Conservation (phyloP, 2,113 vertebrate species). For the Connochaetes taurinus region DNA sequence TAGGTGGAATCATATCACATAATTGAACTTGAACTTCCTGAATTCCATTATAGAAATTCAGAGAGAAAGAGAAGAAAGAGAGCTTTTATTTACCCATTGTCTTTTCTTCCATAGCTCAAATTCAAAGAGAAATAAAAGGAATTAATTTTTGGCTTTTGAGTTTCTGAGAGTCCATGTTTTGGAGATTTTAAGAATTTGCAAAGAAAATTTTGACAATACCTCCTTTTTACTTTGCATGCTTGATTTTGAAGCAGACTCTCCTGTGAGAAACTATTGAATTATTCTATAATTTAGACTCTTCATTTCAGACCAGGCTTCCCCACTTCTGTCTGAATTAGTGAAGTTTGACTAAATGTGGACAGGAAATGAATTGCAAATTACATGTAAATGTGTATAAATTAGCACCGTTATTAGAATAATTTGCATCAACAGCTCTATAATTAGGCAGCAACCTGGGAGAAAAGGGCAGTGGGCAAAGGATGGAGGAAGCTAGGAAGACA, state of each 20-base stretch:
- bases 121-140: conserved; percentile 36
- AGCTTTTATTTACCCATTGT: conserved; percentile 18
- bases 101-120: neutral
- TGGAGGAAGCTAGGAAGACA: conserved; percentile 35
- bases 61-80: neutral
- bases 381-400: conserved; percentile 72
- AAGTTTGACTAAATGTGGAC: conserved; percentile 65
- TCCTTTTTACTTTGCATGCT: neutral
- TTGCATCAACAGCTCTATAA: conserved; percentile 70
- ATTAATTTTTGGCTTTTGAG: conserved; percentile 43
- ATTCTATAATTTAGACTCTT: conserved; percentile 25
- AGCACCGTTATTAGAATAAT: conserved; percentile 69
- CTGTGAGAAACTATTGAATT: conserved; percentile 7
- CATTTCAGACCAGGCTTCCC: conserved; percentile 31
- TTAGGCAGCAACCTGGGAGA: conserved; percentile 62
- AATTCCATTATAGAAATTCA: neutral
- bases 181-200: conserved; percentile 31
- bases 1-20: neutral
- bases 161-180: conserved; percentile 20
- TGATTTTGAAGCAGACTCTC: conserved; percentile 28
- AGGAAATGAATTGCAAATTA: conserved; percentile 68
- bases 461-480: conserved; percentile 53
- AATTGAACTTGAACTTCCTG: neutral
- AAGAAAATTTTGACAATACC: conserved; percentile 25
- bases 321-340: conserved; percentile 62